Base-by-base conservation (phyloP, 2,113 vertebrate genomes). In the Pygoscelis adeliae region DNA sequence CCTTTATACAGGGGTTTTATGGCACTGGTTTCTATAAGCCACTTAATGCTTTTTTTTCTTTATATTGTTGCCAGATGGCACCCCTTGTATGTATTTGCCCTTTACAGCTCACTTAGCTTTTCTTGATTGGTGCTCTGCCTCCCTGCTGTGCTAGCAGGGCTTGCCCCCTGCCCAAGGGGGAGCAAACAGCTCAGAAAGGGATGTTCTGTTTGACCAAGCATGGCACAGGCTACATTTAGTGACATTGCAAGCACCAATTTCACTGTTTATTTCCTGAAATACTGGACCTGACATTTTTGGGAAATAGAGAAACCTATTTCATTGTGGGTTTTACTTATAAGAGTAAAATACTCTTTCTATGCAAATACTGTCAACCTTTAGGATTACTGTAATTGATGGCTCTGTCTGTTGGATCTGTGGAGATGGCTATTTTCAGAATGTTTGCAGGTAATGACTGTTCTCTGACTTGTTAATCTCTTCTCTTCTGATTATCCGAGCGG, bases 361-460 rank as follows among this genome's bases (percentile, higher is more conserved):
- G 47, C 27, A 89, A 93, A 92, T 81, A 36, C 53, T 61, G 18
- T 38, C 58, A 78, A 34, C 16, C 62, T 85, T 23, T 38, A 83
- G 89, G 85, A 89, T 89, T 81, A 66, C 40, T 91, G 38, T 86
- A 80, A 74, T 32, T 59, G 61, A 53, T 91, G 67, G 19, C 36
- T 91, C n/a, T 84, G 42, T 49, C 58, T 6, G 2, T 38, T 91
- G 67, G 61, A 84, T 96, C 95, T 93, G 86, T 76, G 47, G 67
- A 90, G 80, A 77, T 66, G 29, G 55, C 63, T 93, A 56, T 97
- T 96, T 97, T 94, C 89, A 95, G 79, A 84, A 70, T 71, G 73
- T 93, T 62, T 93, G 52, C 88, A 95, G 88, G 83, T 95, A 91
- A 90, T 91, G 88, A 90, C 88, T 87, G 72, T 92, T 93, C 72